These are phyloP conservation scores for Lindbergichthys nudifrons DNA, from an alignment of 2,797 vertebrate species.

Conservation along the genomic window DNA sequence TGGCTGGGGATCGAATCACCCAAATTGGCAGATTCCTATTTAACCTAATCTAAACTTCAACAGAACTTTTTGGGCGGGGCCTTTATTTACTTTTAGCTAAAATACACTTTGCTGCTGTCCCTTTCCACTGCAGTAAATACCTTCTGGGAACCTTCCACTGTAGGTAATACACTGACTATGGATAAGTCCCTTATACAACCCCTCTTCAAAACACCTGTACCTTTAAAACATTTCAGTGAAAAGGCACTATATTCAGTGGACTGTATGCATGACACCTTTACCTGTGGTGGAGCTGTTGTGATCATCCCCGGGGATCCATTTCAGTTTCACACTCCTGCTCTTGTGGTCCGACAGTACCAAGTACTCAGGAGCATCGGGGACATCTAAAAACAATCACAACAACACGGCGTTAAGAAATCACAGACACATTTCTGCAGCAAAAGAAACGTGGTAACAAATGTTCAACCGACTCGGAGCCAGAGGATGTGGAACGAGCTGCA, in stretches of 20 bases:
- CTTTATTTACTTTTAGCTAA: no score
- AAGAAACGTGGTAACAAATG: conserved; percentile 27
- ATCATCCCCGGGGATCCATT: conserved; percentile 90
- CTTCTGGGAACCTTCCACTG: no score
- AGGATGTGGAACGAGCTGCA: conserved; percentile 50
- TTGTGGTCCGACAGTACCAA: conserved; percentile 88
- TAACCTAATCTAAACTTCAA: no score
- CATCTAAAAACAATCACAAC: conserved; percentile 83
- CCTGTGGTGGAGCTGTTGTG: conserved; percentile 92
- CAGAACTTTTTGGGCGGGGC: no score
- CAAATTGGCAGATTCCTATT: no score
- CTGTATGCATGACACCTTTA: conserved; percentile 70
- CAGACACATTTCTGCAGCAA: conserved; percentile 33
- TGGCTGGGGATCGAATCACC: no score
- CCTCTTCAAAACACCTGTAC: no score
- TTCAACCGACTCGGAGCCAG: conserved; percentile 44
- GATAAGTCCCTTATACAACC: no score
- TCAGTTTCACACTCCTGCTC: conserved; percentile 88
- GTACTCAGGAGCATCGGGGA: conserved; percentile 90
- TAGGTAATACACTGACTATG: no score
- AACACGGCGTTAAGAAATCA: conserved; percentile 46
- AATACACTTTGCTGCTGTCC: no score
- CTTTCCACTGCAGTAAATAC: no score
- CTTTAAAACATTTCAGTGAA: not conserved
- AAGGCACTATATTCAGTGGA: not conserved